A percentile compares a stretch with the other conserved stretches of the same genome.
Evolutionary conservation across 2,113 vertebrate species (phyloP).

Genomic region (Rhizomys pruinosus): DNA sequence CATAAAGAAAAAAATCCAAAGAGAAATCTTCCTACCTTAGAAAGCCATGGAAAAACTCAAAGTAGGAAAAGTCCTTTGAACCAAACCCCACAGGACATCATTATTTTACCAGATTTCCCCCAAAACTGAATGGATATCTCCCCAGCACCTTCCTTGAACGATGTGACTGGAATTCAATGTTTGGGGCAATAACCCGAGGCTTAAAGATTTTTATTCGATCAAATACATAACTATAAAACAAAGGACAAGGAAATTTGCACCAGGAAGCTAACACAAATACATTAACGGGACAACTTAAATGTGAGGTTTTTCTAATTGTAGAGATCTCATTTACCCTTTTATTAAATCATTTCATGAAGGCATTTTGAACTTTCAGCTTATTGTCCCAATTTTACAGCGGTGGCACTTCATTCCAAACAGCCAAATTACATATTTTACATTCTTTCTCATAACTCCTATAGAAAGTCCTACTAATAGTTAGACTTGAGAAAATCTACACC

Average conservation of each 20-base stretch:
- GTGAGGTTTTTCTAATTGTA: neutral
- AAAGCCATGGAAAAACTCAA: slow-evolving; percentile 40
- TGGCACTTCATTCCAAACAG: slow-evolving; percentile 7
- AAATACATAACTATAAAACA: slow-evolving; percentile 43
- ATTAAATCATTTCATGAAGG: neutral
- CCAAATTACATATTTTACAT: slow-evolving; percentile 19
- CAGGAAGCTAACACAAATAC: slow-evolving; percentile 3
- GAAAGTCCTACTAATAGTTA: slow-evolving; percentile 29
- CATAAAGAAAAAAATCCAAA: neutral
- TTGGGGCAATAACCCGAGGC: neutral
- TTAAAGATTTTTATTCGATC: slow-evolving; percentile 23
- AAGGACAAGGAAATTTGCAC: neutral
- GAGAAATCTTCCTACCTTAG: neutral
- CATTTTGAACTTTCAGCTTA: slow-evolving; percentile 40
- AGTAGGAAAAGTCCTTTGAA: slow-evolving; percentile 17
- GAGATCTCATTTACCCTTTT: neutral
- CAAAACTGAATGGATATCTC: neutral
- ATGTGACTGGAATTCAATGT: neutral
- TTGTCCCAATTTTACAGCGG: slow-evolving; percentile 8
- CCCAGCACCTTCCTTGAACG: neutral
- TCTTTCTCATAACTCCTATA: neutral
- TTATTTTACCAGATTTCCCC: neutral
- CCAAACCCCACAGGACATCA: slow-evolving; percentile 21
- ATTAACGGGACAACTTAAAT: neutral
- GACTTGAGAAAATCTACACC: neutral